Evolutionary conservation across 2,797 vertebrate species (phyloP).

Genomic region (Malurus splendens): DNA sequence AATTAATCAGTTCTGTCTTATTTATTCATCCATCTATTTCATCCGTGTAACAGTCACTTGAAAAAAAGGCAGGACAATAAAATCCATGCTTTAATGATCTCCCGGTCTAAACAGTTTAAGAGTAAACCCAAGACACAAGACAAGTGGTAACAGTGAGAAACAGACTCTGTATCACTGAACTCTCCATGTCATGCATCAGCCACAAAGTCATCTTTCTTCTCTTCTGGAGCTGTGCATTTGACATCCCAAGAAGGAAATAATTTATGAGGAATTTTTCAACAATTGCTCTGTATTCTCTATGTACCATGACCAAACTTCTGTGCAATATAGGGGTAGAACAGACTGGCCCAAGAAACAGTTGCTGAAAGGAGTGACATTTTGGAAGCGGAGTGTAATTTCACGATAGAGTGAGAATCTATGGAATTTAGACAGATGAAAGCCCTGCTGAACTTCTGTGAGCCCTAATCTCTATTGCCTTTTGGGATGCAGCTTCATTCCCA

Average conservation of each 20-base stretch:
- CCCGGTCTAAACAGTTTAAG: not conserved
- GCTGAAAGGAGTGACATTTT: not conserved
- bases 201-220: slow-evolving; percentile 36
- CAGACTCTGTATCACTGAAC: not conserved
- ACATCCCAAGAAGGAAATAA: not conserved
- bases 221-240: not conserved
- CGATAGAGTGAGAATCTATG: not conserved
- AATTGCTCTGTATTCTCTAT: not conserved
- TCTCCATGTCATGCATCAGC: not conserved
- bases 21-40: not conserved
- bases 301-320: not conserved
- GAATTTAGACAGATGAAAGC: slow-evolving; percentile 12
- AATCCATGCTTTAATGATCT: not conserved
- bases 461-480: not conserved
- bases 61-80: not conserved
- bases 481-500: not conserved
- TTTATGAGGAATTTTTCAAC: not conserved
- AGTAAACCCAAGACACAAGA: not conserved
- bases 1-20: not conserved
- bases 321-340: not conserved
- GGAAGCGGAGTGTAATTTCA: slow-evolving; percentile 39
- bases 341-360: not conserved
- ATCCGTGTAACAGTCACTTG: not conserved
- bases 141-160: not conserved
- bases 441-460: not conserved